A percentile compares a stretch with the other conserved stretches of the same genome.
Conservation (phyloP, 2,888 invertebrate species). For the Andrena fulva region DNA sequence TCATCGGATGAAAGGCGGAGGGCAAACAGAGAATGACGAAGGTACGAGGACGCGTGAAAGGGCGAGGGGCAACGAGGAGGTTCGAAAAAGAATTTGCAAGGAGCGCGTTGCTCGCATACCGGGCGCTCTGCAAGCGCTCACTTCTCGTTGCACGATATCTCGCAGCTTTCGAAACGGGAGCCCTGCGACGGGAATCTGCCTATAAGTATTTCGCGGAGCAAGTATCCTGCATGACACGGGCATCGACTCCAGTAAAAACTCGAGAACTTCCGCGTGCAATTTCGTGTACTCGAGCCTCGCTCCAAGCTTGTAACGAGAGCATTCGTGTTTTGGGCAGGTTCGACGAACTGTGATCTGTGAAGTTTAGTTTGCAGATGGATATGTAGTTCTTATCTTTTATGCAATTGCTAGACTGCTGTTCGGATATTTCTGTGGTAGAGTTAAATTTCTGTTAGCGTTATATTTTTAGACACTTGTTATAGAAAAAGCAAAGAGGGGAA, state of each 20-base stretch:
- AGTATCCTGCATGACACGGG: slow-evolving; percentile 19
- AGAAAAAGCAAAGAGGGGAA: too few relatives aligned
- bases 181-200: slow-evolving; percentile 58
- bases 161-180: slow-evolving; percentile 68
- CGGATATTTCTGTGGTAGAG: too few relatives aligned
- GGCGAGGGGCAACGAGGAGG: slow-evolving; percentile 6
- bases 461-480: too few relatives aligned
- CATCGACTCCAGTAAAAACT: slow-evolving; percentile 12
- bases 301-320: not conserved
- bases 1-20: slow-evolving; percentile 46
- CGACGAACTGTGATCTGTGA: too few relatives aligned
- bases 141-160: slow-evolving; percentile 48
- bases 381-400: too few relatives aligned
- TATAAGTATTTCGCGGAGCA: slow-evolving; percentile 60
- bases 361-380: too few relatives aligned
- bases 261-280: slow-evolving; percentile 26
- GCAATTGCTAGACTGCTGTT: too few relatives aligned
- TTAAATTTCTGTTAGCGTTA: too few relatives aligned
- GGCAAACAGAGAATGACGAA: slow-evolving; percentile 40
- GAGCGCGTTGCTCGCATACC: slow-evolving; percentile 68
- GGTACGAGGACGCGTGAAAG: slow-evolving; percentile 9
- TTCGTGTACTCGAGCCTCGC: not conserved
- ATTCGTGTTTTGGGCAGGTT: not conserved
- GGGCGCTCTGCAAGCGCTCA: slow-evolving; percentile 43
- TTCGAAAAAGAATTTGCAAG: slow-evolving; percentile 68